Base-by-base conservation (phyloP, 2,113 vertebrate species). In the Cyanocitta stelleri region DNA sequence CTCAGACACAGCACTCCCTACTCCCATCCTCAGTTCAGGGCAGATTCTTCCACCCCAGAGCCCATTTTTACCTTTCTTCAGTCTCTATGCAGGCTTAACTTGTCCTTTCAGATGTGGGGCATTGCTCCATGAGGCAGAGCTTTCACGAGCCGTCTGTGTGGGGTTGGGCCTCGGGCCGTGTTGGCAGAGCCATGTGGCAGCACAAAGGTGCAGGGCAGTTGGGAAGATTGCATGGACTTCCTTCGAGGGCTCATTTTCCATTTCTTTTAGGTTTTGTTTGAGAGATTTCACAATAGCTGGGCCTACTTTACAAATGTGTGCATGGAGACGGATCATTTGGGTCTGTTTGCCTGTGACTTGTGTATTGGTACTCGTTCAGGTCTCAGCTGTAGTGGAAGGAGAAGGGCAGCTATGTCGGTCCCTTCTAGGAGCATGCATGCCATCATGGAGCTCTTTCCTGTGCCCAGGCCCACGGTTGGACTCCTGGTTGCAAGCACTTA, bases 141-240 rank as follows among this genome's bases (percentile, higher is more conserved):
- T 37, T 23, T 29, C 1, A 0, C 2, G 1, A 17, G 29, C 22
- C 46, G 0, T 15, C 21, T 58, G 9, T 8, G 3, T 3, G 3
- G 30, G 55, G 0, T 5, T 66, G n/a, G 22, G 15, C 37, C 41
- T 61, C 0, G 0, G 2, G 2, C 48, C 29, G 0, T 10, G 17
- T 2, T 29, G 21, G 5, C 3, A 18, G 62, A 83, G 49, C 32
- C 30, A 2, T 0, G 24, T 11, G 48, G 35, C 52, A 58, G 43
- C 52, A 66, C 59, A n/a, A 16, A 89, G 64, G 11, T 5, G 24
- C 16, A 15, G 33, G n/a, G 13, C 37, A 46, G 10, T 6, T 7
- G 9, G 35, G 29, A 73, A 43, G 16, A 30, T 7, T 11, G 1
- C 7, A 1, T 3, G 49, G n/a, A 4, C 22, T 39, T 63, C 32